Evolutionary conservation across 1,140 invertebrate genomes (phyloP).

Genomic region (Bombus superbus): DNA sequence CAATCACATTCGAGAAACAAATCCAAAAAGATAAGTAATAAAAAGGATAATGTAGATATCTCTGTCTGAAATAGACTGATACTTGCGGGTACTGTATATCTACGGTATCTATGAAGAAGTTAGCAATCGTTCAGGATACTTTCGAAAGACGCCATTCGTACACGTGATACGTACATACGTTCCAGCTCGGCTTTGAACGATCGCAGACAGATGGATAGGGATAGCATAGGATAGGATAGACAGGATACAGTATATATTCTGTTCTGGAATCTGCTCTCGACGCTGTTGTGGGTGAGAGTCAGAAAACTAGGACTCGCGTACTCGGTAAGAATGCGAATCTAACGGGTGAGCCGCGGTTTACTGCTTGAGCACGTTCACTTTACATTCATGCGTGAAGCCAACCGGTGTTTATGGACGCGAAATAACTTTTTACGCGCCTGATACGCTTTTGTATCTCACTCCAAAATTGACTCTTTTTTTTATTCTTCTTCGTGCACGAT

Average conservation of each 20-base stretch:
- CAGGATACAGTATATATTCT: conserved; percentile 48
- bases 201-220: conserved; percentile 62
- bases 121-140: conserved; percentile 30
- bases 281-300: conserved; percentile 72
- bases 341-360: conserved; percentile 60
- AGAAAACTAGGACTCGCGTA: conserved; percentile 71
- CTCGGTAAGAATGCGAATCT: conserved; percentile 66
- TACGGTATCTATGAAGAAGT: not conserved
- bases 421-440: not conserved
- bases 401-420: not conserved
- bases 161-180: conserved; percentile 50
- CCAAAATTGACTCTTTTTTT: not conserved
- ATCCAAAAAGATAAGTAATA: not conserved
- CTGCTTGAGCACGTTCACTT: conserved; percentile 19
- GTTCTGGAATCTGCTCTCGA: conserved; percentile 73
- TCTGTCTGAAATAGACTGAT: not conserved
- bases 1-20: not conserved
- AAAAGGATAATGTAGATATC: not conserved
- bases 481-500: not conserved
- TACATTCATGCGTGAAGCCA: conserved; percentile 7
- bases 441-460: not conserved
- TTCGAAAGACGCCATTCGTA: conserved; percentile 31
- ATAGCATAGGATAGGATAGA: conserved; percentile 54
- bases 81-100: not conserved
- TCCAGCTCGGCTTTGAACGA: conserved; percentile 35